These are phyloP conservation scores for Salmo trutta DNA, from an alignment of 2,797 vertebrate genomes.

Conservation along the genomic window DNA sequence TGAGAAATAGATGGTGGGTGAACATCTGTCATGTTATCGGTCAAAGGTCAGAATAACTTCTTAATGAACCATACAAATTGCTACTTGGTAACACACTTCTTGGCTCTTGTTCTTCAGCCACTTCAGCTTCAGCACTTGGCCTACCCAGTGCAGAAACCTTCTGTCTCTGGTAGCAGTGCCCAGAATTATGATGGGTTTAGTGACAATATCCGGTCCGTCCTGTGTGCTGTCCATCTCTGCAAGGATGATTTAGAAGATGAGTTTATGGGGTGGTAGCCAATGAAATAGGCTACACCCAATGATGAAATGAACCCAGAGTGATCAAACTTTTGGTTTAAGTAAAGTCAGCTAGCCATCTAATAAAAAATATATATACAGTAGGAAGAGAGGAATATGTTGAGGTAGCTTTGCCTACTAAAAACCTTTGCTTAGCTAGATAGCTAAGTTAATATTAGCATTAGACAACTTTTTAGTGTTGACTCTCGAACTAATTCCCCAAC, in stretches of 20 bases:
- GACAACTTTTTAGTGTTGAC: neutral
- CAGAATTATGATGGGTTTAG: neutral
- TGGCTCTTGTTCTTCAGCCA: slow-evolving; percentile 8
- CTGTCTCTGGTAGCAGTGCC: neutral
- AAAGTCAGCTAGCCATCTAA: neutral
- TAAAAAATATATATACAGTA: no score
- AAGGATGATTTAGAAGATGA: neutral
- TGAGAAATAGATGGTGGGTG: neutral
- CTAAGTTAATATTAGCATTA: neutral
- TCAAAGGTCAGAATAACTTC: neutral
- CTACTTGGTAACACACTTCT: slow-evolving; percentile 4
- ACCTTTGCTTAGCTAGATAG: neutral
- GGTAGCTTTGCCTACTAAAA: no score
- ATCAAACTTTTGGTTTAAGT: neutral
- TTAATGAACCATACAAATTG: neutral
- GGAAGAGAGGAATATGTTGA: no score
- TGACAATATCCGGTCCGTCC: neutral
- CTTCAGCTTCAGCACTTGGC: neutral
- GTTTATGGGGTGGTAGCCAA: neutral
- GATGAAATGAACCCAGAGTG: neutral
- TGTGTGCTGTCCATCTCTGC: neutral
- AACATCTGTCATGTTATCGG: no score
- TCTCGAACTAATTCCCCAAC: neutral
- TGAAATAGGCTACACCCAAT: neutral
- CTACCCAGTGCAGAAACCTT: neutral